A percentile compares a stretch with the other conserved stretches of the same genome.
Evolutionary conservation across 2,888 invertebrate species (phyloP).

Genomic region (Cremastinae sp.): DNA sequence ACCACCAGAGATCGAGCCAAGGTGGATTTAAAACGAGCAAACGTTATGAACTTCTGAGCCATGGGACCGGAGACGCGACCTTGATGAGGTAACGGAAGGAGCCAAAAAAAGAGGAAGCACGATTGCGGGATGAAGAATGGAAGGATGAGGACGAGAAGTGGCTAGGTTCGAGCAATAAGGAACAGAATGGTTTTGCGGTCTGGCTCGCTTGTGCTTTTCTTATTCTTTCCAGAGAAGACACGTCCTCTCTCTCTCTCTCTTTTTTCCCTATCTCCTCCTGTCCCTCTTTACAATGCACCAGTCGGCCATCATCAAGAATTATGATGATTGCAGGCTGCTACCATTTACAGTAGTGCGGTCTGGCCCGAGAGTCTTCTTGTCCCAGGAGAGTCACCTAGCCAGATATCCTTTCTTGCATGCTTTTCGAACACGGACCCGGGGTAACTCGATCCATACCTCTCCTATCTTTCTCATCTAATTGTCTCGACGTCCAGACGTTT

Average conservation of each 20-base stretch:
- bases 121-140: constrained; percentile 18
- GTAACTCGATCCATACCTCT: constrained; percentile 37
- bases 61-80: constrained; percentile 6
- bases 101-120: not conserved
- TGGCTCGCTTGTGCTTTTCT: constrained; percentile 56
- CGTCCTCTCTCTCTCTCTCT: constrained; percentile 53
- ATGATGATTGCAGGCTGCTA: constrained; percentile 79
- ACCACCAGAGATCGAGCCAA: not conserved
- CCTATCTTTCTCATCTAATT: constrained; percentile 42
- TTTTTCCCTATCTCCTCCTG: constrained; percentile 39
- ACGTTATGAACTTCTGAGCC: no score
- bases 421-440: constrained; percentile 21
- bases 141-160: constrained; percentile 47
- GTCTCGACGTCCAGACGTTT: constrained; percentile 13
- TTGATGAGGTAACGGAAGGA: constrained; percentile 12
- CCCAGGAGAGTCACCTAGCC: constrained; percentile 33
- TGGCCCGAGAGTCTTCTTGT: constrained; percentile 30
- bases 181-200: constrained; percentile 77
- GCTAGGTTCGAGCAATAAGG: constrained; percentile 75
- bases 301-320: constrained; percentile 75
- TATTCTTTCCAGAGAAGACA: constrained; percentile 2
- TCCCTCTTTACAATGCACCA: constrained; percentile 58
- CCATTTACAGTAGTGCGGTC: constrained; percentile 78
- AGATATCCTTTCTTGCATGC: constrained; percentile 19
- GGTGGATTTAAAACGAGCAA: not conserved